These are phyloP conservation scores for Drosophila willistoni DNA, from an alignment of 1,140 invertebrate genomes.

Conservation along the genomic window DNA sequence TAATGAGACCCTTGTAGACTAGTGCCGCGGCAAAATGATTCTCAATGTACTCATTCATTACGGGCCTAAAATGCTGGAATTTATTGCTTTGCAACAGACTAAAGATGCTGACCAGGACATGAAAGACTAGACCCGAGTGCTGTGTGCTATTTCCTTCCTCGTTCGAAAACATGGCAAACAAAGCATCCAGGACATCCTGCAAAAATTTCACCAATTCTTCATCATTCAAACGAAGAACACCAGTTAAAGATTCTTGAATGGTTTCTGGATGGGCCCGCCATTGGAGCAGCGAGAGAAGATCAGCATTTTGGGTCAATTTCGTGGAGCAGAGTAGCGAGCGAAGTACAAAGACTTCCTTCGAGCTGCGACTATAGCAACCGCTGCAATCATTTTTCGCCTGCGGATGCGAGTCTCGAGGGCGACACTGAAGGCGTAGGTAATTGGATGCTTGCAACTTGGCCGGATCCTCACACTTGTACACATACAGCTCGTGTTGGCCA, in stretches of 20 bases:
- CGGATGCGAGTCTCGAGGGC: conserved; percentile 85
- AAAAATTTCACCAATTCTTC: conserved; percentile 98
- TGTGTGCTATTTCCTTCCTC: conserved; percentile 94
- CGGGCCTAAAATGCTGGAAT: conserved; percentile 97
- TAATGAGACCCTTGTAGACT: conserved; percentile 95
- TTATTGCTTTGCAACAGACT: conserved; percentile 95
- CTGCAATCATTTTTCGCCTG: conserved; percentile 83
- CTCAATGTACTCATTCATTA: conserved; percentile 97
- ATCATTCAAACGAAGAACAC: conserved; percentile 90
- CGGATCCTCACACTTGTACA: conserved; percentile 96
- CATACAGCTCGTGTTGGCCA: conserved; percentile 93
- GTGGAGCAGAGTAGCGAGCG: conserved; percentile 95
- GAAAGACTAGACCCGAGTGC: conserved; percentile 87
- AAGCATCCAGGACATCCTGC: conserved; percentile 96
- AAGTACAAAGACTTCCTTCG: conserved; percentile 93
- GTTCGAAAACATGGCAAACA: conserved; percentile 97
- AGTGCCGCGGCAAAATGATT: conserved; percentile 97
- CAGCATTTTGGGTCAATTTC: conserved; percentile 96
- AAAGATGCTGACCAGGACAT: conserved; percentile 94
- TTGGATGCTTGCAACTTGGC: conserved; percentile 89
- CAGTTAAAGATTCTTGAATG: conserved; percentile 92
- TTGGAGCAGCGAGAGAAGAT: conserved; percentile 93
- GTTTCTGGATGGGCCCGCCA: conserved; percentile 94
- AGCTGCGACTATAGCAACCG: conserved; percentile 90
- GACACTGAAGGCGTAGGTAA: conserved; percentile 90